phyloP scores from a whole-genome alignment of 2,113 vertebrate genomes.

The Clarias gariepinus region DNA sequence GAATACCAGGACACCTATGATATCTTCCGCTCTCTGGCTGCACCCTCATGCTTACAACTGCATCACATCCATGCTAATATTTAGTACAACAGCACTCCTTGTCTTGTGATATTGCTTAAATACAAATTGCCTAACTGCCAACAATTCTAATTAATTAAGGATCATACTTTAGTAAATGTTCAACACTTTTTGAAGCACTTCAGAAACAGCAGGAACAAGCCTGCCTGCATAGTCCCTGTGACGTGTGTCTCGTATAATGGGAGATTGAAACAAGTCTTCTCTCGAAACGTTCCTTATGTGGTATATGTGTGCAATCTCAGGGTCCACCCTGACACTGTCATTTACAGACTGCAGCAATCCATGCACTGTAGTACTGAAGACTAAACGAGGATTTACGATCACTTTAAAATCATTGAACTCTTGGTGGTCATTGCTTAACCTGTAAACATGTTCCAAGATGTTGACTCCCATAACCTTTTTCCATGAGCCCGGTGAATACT shows the following conservation, averaged over 20 bases:
- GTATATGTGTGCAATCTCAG: conserved; percentile 51
- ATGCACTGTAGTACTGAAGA: conserved; percentile 51
- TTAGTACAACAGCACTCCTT: background rate
- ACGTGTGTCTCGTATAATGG: conserved; percentile 44
- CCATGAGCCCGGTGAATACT: conserved; percentile 55
- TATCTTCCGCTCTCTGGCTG: too few relatives aligned
- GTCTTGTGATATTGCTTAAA: background rate
- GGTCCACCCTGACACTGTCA: conserved; percentile 16
- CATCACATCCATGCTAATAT: too few relatives aligned
- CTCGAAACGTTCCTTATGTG: conserved; percentile 47
- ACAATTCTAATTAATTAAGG: background rate
- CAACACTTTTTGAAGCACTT: conserved; percentile 41
- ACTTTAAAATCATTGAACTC: conserved; percentile 46
- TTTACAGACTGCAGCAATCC: conserved; percentile 27
- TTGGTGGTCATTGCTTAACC: conserved; percentile 28
- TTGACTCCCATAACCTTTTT: conserved; percentile 62
- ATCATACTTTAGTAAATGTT: background rate
- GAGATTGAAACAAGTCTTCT: fast-evolving
- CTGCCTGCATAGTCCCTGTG: conserved; percentile 43
- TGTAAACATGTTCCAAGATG: conserved; percentile 67
- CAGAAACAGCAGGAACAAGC: conserved; percentile 42
- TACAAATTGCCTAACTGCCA: background rate
- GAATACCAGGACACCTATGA: too few relatives aligned
- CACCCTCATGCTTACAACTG: too few relatives aligned
- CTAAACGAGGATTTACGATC: conserved; percentile 62